Evolutionary conservation across 2,113 vertebrate genomes (phyloP).

Genomic region (Perca fluviatilis): DNA sequence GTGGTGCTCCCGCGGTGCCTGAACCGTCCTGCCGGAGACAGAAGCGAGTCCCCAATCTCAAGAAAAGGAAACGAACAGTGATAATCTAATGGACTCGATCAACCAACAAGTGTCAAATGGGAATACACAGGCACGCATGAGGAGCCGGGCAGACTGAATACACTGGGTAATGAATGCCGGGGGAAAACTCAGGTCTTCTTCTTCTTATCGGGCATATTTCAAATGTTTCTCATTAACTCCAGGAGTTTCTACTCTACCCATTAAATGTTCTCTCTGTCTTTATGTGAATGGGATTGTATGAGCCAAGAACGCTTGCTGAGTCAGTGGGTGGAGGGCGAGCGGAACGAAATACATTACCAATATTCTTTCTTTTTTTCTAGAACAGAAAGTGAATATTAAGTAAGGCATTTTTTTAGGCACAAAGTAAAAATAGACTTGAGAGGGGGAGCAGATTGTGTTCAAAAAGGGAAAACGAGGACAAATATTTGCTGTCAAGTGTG

Average conservation of each 20-base stretch:
- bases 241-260: slow-evolving; percentile 48
- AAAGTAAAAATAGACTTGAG: slow-evolving; percentile 20
- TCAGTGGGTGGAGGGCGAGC: slow-evolving; percentile 54
- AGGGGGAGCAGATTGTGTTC: slow-evolving; percentile 10
- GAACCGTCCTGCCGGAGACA: slow-evolving; percentile 42
- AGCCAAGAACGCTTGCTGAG: slow-evolving; percentile 65
- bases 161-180: slow-evolving; percentile 36
- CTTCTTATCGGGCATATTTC: slow-evolving; percentile 46
- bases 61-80: slow-evolving; percentile 50
- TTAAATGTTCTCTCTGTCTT: slow-evolving; percentile 47
- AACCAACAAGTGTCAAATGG: slow-evolving; percentile 60
- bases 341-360: slow-evolving; percentile 52
- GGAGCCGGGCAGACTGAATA: slow-evolving; percentile 32
- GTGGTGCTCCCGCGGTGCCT: slow-evolving; percentile 1
- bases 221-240: slow-evolving; percentile 61
- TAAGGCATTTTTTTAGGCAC: slow-evolving; percentile 15
- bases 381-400: slow-evolving; percentile 57
- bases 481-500: slow-evolving; percentile 19
- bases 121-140: slow-evolving; percentile 30
- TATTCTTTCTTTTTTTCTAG: slow-evolving; percentile 19
- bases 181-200: slow-evolving; percentile 35
- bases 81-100: slow-evolving; percentile 60
- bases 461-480: slow-evolving; percentile 23
- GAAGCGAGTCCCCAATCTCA: slow-evolving; percentile 27
- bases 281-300: slow-evolving; percentile 45